phyloP scores from a whole-genome alignment of 2,888 invertebrate species.

The Phalera bucephala region DNA sequence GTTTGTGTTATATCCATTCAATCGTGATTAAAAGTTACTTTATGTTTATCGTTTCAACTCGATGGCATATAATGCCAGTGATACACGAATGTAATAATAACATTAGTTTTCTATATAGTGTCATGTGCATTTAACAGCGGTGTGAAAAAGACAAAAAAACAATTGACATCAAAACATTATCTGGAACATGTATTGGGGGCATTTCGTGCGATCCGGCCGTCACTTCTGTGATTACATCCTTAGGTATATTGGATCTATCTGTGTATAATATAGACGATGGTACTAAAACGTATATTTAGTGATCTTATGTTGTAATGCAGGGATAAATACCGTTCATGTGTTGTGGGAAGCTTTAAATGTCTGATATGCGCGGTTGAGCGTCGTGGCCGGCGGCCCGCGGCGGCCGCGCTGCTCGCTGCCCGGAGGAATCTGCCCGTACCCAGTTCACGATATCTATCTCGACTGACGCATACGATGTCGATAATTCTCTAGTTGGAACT shows the following conservation, averaged over 20 bases:
- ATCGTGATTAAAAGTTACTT: no score
- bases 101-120: not conserved
- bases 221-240: slow-evolving; percentile 9
- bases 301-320: slow-evolving; percentile 44
- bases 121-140: not conserved
- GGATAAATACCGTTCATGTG: slow-evolving; percentile 38
- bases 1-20: no score
- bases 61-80: slow-evolving; percentile 1
- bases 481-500: slow-evolving; percentile 15
- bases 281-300: slow-evolving; percentile 36
- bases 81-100: not conserved
- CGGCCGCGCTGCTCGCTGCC: no score
- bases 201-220: slow-evolving; percentile 18
- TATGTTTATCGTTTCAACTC: no score
- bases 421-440: slow-evolving; percentile 23
- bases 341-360: slow-evolving; percentile 51
- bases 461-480: slow-evolving; percentile 13
- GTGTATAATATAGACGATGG: slow-evolving; percentile 32
- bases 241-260: slow-evolving; percentile 21
- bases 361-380: slow-evolving; percentile 9
- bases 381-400: slow-evolving; percentile 7
- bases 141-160: not conserved
- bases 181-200: slow-evolving; percentile 7
- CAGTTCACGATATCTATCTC: slow-evolving; percentile 14
- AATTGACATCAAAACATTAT: no score